phyloP scores from a whole-genome alignment of 2,797 vertebrate genomes.

The Helostoma temminkii region DNA sequence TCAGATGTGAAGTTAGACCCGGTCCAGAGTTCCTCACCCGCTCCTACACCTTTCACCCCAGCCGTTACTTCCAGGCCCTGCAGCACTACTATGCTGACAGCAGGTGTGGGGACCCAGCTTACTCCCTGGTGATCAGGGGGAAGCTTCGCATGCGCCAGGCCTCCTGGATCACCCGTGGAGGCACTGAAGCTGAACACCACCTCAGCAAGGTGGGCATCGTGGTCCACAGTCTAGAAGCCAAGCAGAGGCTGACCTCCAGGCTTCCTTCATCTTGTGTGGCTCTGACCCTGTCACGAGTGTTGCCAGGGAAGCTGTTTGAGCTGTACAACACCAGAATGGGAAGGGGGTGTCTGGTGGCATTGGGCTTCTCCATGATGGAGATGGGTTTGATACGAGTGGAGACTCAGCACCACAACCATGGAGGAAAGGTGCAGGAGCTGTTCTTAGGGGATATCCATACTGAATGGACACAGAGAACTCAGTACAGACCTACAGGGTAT shows the following conservation, averaged over 20 bases:
- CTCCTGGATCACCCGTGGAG: constrained; percentile 92
- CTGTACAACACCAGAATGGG: constrained; percentile 84
- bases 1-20: constrained; percentile 91
- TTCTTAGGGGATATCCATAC: constrained; percentile 93
- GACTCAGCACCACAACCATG: constrained; percentile 78
- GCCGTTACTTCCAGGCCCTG: constrained; percentile 87
- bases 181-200: constrained; percentile 89
- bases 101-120: constrained; percentile 85
- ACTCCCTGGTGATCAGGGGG: constrained; percentile 91
- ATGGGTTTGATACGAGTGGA: constrained; percentile 89
- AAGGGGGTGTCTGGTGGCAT: constrained; percentile 81
- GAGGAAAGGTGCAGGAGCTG: constrained; percentile 87
- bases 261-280: constrained; percentile 80
- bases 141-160: constrained; percentile 89
- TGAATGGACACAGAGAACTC: constrained; percentile 85
- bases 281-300: constrained; percentile 66
- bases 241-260: constrained; percentile 76
- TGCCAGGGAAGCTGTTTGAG: constrained; percentile 84
- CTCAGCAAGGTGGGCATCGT: constrained; percentile 90
- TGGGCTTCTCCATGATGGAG: constrained; percentile 93
- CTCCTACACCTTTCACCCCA: constrained; percentile 90
- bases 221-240: constrained; percentile 86
- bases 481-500: constrained; percentile 90
- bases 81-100: constrained; percentile 92
- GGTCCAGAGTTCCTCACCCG: constrained; percentile 93